phyloP scores from a whole-genome alignment of 2,888 invertebrate genomes.

The Macropis europaea region DNA sequence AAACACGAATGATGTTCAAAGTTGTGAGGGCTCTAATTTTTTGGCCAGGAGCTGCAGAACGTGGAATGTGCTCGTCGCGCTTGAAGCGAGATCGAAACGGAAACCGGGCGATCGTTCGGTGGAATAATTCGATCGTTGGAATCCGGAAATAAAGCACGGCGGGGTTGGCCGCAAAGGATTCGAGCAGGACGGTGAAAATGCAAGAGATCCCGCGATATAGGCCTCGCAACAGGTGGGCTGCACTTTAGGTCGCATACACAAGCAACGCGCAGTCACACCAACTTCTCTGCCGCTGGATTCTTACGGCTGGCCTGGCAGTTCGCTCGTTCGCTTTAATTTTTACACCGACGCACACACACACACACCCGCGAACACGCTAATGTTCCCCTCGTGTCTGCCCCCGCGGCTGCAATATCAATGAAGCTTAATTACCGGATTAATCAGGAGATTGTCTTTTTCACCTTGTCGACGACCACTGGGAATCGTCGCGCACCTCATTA shows the following conservation, averaged over 20 bases:
- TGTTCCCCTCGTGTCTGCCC: background rate
- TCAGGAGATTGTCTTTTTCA: constrained; percentile 16
- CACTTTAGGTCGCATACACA: constrained; percentile 54
- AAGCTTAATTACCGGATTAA: constrained; percentile 33
- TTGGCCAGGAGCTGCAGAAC: no score
- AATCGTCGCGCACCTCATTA: background rate
- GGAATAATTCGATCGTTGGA: constrained; percentile 41
- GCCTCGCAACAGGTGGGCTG: constrained; percentile 75
- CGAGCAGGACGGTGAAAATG: constrained; percentile 42
- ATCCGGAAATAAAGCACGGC: constrained; percentile 39
- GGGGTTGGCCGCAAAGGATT: constrained; percentile 25
- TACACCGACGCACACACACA: background rate
- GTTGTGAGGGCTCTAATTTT: no score
- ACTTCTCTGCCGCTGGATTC: constrained; percentile 4
- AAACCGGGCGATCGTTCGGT: constrained; percentile 2
- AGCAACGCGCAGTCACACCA: background rate
- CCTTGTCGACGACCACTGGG: background rate
- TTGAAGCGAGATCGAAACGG: no score
- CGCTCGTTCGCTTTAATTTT: background rate
- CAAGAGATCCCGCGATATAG: constrained; percentile 55
- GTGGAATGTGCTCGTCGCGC: no score
- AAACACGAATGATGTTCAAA: no score
- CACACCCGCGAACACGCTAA: background rate
- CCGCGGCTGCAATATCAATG: background rate
- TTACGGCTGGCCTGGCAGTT: background rate